phyloP scores from a whole-genome alignment of 2,888 invertebrate species.

The Muschampia staudingeri region DNA sequence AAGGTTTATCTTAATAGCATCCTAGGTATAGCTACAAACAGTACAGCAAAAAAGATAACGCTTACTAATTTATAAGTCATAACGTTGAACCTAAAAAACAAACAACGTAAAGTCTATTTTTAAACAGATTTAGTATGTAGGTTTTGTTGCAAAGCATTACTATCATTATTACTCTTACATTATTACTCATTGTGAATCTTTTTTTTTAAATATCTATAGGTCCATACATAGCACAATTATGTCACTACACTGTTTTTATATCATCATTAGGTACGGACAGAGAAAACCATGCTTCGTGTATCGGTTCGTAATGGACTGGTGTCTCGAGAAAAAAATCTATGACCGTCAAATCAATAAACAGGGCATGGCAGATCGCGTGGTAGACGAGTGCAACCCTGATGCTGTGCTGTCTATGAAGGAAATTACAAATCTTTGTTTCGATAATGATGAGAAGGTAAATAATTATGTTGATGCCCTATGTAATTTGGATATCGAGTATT shows the following conservation, averaged over 20 bases:
- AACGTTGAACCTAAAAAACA: too few relatives aligned
- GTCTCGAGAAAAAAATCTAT: conserved; percentile 99
- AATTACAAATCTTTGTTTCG: conserved; percentile 97
- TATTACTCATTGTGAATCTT: too few relatives aligned
- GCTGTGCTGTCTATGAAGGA: conserved; percentile 98
- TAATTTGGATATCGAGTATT: neutral
- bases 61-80: too few relatives aligned
- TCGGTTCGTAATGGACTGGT: conserved; percentile 99
- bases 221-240: neutral
- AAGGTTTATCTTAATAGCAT: too few relatives aligned
- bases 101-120: too few relatives aligned
- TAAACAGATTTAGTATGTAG: too few relatives aligned
- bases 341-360: conserved; percentile 99
- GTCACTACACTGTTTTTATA: neutral
- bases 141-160: too few relatives aligned
- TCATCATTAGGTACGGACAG: conserved; percentile 95
- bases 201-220: neutral
- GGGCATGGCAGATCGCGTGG: conserved; percentile 99
- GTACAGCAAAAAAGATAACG: too few relatives aligned
- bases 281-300: conserved; percentile 98
- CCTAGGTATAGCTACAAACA: too few relatives aligned
- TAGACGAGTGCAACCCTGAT: conserved; percentile 99
- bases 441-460: conserved; percentile 94
- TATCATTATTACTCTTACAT: too few relatives aligned
- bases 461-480: neutral